A percentile compares a stretch with the other conserved stretches of the same genome.
Conservation (phyloP, 2,888 invertebrate genomes). For the Hirtodrosophila duncani region DNA sequence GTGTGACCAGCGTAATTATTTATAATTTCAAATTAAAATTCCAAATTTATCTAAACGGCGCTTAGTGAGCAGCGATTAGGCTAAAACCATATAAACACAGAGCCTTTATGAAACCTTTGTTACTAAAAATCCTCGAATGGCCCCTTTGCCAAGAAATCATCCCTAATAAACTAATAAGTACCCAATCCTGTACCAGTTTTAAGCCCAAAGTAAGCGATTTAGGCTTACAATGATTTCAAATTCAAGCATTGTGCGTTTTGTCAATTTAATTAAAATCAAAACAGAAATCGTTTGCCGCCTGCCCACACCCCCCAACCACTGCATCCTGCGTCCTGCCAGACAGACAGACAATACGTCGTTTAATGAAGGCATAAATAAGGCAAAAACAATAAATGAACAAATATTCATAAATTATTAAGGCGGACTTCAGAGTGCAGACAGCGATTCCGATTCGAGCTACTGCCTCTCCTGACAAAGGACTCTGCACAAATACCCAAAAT, state of each 20-base stretch:
- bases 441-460: background rate
- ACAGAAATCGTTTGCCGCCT: constrained; percentile 55
- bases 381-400: constrained; percentile 74
- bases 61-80: too few species aligned
- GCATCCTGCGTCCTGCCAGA: background rate
- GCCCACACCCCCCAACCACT: constrained; percentile 15
- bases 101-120: too few species aligned
- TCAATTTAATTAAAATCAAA: constrained; percentile 74
- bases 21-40: too few species aligned
- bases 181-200: too few species aligned
- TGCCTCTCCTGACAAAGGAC: constrained; percentile 44
- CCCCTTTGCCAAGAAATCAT: too few species aligned
- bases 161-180: too few species aligned
- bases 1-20: too few species aligned
- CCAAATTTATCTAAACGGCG: too few species aligned
- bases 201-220: constrained; percentile 49
- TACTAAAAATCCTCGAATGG: too few species aligned
- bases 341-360: constrained; percentile 65
- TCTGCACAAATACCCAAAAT: constrained; percentile 66
- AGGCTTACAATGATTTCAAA: constrained; percentile 59
- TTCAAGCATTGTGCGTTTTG: constrained; percentile 62
- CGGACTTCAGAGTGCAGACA: constrained; percentile 25
- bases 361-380: constrained; percentile 69
- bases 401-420: constrained; percentile 74
- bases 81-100: too few species aligned